A percentile compares a stretch with the other conserved stretches of the same genome.
These are phyloP conservation scores for Xyliphius kryptos DNA, from an alignment of 2,113 vertebrate species.

Conservation along the genomic window DNA sequence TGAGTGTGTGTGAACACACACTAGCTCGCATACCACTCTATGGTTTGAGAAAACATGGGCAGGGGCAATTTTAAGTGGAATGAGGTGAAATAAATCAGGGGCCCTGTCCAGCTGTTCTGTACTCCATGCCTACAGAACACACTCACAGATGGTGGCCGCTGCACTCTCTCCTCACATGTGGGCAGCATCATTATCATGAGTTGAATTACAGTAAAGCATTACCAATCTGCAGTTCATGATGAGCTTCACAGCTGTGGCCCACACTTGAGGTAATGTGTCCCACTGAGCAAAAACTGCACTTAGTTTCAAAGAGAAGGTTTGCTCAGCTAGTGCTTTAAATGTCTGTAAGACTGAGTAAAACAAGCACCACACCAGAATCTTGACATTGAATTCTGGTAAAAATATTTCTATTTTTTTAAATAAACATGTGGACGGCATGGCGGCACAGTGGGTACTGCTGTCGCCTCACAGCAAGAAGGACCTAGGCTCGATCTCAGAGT, in stretches of 20 bases:
- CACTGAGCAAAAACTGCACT: slow-evolving; percentile 19
- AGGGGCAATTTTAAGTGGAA: slow-evolving; percentile 34
- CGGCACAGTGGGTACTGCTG: too few relatives aligned
- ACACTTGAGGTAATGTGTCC: slow-evolving; percentile 32
- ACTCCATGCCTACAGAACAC: slow-evolving; percentile 18
- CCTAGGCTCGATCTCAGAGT: too few relatives aligned
- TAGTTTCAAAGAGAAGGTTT: slow-evolving; percentile 26
- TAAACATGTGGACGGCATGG: too few relatives aligned
- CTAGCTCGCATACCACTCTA: slow-evolving; percentile 3
- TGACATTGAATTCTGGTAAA: too few relatives aligned
- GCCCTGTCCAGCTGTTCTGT: slow-evolving; percentile 27
- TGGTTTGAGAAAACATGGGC: slow-evolving; percentile 33
- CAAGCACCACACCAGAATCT: too few relatives aligned
- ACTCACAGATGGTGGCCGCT: slow-evolving; percentile 32
- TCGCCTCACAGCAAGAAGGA: too few relatives aligned
- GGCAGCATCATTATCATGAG: slow-evolving; percentile 44
- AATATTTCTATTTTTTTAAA: too few relatives aligned
- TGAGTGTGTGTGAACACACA: background rate
- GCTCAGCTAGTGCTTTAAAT: slow-evolving; percentile 27
- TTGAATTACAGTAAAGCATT: slow-evolving; percentile 44
- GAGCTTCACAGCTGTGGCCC: slow-evolving; percentile 40
- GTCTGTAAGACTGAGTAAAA: slow-evolving; percentile 2
- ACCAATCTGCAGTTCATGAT: slow-evolving; percentile 37
- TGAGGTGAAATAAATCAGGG: slow-evolving; percentile 37
- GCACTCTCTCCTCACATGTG: slow-evolving; percentile 31